Evolutionary conservation across 2,797 vertebrate genomes (phyloP).

Genomic region (Alcedo atthis): DNA sequence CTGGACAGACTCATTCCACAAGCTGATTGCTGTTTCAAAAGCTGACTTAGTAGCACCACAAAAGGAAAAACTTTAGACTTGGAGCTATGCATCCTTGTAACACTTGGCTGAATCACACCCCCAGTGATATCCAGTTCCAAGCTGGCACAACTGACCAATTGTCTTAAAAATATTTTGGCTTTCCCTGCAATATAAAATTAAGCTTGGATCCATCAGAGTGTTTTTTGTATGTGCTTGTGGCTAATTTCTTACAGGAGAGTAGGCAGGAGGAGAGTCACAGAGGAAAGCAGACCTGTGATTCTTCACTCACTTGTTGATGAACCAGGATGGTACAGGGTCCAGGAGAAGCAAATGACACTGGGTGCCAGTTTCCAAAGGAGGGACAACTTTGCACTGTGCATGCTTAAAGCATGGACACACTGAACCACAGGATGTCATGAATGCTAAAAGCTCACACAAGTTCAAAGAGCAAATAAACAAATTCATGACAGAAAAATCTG

Average conservation of each 20-base stretch:
- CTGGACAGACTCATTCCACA: neutral
- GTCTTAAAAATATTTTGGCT: neutral
- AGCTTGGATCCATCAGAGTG: neutral
- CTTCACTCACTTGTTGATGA: neutral
- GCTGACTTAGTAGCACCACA: neutral
- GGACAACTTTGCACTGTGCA: neutral
- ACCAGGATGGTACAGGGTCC: no score
- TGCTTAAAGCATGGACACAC: neutral
- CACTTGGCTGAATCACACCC: neutral
- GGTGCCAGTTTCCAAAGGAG: neutral
- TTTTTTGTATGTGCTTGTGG: neutral
- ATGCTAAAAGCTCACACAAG: neutral
- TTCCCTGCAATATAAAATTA: neutral
- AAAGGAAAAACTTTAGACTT: neutral
- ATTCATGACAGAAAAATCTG: slow-evolving; percentile 14
- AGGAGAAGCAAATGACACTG: neutral
- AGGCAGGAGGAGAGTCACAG: neutral
- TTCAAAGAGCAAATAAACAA: slow-evolving; percentile 9
- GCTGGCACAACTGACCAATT: neutral
- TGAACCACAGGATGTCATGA: neutral
- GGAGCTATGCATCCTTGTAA: neutral
- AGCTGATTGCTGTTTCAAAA: neutral
- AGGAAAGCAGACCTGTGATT: neutral
- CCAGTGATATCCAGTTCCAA: neutral
- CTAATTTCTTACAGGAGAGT: neutral